phyloP scores from a whole-genome alignment of 2,888 invertebrate species.

The Acanthosepion pharaonis region DNA sequence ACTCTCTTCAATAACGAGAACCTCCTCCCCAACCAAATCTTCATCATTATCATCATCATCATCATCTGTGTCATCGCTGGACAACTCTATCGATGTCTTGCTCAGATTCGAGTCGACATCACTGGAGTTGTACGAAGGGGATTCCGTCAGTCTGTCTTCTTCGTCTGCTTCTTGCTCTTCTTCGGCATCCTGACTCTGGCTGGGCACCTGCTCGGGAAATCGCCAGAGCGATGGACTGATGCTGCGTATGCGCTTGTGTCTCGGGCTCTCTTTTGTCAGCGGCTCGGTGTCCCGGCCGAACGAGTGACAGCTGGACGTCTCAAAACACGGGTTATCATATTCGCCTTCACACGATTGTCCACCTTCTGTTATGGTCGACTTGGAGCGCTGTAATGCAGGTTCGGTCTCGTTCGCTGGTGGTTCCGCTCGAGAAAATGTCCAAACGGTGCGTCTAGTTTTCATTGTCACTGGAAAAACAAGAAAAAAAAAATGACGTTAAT shows the following conservation, averaged over 20 bases:
- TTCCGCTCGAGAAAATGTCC: background rate
- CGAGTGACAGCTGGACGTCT: background rate
- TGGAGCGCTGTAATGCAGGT: background rate
- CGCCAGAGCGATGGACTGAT: background rate
- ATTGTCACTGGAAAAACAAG: constrained; percentile 34
- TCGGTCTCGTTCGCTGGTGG: background rate
- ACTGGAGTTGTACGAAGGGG: background rate
- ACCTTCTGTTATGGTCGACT: background rate
- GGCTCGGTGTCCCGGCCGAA: background rate
- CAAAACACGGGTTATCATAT: constrained; percentile 39
- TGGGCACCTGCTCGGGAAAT: background rate
- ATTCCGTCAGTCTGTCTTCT: background rate
- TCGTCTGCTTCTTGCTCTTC: background rate
- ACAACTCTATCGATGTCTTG: constrained; percentile 18
- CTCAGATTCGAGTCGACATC: background rate
- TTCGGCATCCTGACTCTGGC: background rate
- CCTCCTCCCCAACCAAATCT: background rate
- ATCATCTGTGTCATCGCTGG: background rate
- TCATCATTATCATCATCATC: background rate
- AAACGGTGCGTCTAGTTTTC: background rate
- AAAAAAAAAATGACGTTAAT: background rate
- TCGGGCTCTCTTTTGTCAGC: background rate
- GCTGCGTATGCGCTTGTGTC: background rate
- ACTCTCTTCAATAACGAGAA: constrained; percentile 35
- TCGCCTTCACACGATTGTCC: background rate